Evolutionary conservation across 2,113 vertebrate species (phyloP).

Genomic region (Rhinolophus sinicus): DNA sequence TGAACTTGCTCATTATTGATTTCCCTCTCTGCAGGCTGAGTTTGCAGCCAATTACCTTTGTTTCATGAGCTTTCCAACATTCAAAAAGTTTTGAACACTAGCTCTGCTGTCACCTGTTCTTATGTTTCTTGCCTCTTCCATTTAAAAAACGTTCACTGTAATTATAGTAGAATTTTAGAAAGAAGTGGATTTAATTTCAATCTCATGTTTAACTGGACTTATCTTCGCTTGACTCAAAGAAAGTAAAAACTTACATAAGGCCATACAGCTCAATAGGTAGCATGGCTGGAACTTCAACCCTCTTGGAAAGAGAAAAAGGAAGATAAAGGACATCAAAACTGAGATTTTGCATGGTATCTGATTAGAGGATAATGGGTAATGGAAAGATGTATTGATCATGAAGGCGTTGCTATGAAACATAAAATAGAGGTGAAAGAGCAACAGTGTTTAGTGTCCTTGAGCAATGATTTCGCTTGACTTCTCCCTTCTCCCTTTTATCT

Average conservation of each 20-base stretch:
- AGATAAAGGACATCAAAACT: not conserved
- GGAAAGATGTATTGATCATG: not conserved
- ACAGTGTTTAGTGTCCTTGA: rapidly evolving
- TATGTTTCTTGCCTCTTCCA: not conserved
- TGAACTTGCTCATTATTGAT: not conserved
- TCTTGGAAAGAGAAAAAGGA: not conserved
- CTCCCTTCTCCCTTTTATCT: not conserved
- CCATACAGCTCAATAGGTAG: not conserved
- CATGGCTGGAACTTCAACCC: not conserved
- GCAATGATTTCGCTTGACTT: not conserved
- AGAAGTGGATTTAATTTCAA: not conserved
- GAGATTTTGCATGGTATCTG: not conserved
- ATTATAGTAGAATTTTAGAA: not conserved
- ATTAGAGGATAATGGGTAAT: not conserved
- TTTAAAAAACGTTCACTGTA: not conserved
- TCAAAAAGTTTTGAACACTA: not conserved
- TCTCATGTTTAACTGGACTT: not conserved
- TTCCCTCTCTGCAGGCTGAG: not conserved
- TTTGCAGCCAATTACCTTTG: not conserved
- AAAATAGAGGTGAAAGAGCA: not conserved
- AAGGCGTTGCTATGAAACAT: not conserved
- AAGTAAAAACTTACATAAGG: not conserved
- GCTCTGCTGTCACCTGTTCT: not conserved
- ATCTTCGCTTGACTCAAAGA: not conserved
- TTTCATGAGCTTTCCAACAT: not conserved